Evolutionary conservation across 2,888 invertebrate genomes (phyloP), one percentile per base, ranked within the genome.

Genomic region (Aleiodes alternator): DNA sequence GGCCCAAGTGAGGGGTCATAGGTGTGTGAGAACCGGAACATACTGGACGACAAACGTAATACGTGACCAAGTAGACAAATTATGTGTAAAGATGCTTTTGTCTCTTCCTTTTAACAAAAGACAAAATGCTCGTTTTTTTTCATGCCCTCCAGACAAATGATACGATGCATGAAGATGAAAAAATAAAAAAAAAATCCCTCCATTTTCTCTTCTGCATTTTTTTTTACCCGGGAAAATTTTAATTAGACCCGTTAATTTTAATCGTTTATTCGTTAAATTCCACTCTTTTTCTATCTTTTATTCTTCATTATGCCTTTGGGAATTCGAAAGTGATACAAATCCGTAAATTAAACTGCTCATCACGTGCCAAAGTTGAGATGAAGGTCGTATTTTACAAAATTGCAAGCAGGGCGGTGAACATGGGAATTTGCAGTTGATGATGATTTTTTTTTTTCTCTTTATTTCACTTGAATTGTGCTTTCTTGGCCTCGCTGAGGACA

Each of bases 11-110:
- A 85, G 86, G 86, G 86, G 84, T 87, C 87, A 85, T 80, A 84
- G 81, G 84, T 84, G 84, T 85, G 84, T 87, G 85, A 86, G 87
- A 88, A 88, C 87, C 87, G 86, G 87, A 88, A 88, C 87, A 82
- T 72, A 75, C 76, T 76, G 80, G 79, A 82, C 77, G 80, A 83
- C 80, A 74, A 43, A 78, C 76, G 66, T 71, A 80, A 74, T 64
- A 87, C 86, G 86, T 86, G 87, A 86, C 85, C 82, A 70, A 78
- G 82, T 80, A 79, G 83, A 84, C 84, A 83, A 87, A 84, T 83
- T 78, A 81, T 76, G 72, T 78, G 77, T 73, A 79, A 76, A 80
- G 76, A 80, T 79, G 76, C 57, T 69, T 43, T 43, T 43, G 43
- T 43, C 69, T 56, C 53, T 14, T 66, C 74, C 77, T 77, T 59